Evolutionary conservation across 2,797 vertebrate species (phyloP), one percentile per base, ranked within the genome.

Genomic region (Sphaeramia orbicularis): DNA sequence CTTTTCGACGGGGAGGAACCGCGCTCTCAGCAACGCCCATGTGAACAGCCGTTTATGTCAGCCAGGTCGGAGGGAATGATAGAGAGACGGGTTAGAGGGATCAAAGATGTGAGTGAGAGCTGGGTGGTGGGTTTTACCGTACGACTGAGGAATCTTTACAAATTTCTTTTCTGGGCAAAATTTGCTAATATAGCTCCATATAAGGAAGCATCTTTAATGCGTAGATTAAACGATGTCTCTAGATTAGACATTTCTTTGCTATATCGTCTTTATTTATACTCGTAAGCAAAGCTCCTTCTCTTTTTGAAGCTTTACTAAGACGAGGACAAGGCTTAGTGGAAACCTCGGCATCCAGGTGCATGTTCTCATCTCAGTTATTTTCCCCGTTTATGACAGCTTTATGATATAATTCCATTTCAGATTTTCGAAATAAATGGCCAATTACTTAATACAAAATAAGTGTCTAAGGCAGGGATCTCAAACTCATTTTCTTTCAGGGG

Each of bases 101-200:
- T 76, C 71, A 79, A 47, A 62, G 47, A 50, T 27, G 52, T 69
- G 10, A 75, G 19, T 3, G 53, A 67, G 55, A 55, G 24, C 6
- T 38, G 54, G 38, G 16, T 67, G 24, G 38, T 58, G 62, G 16
- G 24, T 57, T 69, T 63, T n/a, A 42, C 40, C 36, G 30, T 45
- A 21, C 71, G 38, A 45, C 45, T 62, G 45, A 27, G 7, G 10
- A 57, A 62, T 61, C 43, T 55, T 52, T 47, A 64, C 53, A 42
- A 38, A 30, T 59, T 56, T 63, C 32, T 63, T 45, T 38, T 49
- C 5, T 24, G 19, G 37, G 43, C 57, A 7, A 63, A 54, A 41
- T 50, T 12, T 52, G 4, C 52, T 30, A 21, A 14, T 30, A 49
- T 14, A 43, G 12, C 30, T 5, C 74, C 63, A 65, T 74, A 65